Evolutionary conservation across 2,797 vertebrate species (phyloP), one percentile per base, ranked within the genome.

Genomic region (Gymnopithys bicolor): DNA sequence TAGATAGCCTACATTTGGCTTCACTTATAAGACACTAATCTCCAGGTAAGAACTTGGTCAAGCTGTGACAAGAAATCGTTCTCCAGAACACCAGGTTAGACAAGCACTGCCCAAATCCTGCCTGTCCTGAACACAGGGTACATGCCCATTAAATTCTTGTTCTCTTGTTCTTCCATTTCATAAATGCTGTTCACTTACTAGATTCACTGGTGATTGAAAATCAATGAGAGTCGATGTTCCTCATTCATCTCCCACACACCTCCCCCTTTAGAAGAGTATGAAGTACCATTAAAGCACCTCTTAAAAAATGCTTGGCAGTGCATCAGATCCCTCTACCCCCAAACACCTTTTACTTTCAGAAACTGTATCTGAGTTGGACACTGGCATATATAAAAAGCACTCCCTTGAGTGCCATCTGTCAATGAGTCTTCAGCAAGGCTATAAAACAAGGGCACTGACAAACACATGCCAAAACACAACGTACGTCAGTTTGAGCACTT

Each of bases 361-460:
- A 96, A 94, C 83, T 88, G 25, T 75, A 93, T 85, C 33, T 45
- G 95, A 87, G 51, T 94, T 4, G 89, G 95, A 95, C 90, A 75
- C 81, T 60, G 74, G 69, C 78, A 92, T 81, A 96, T 97, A 95
- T 96, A 97, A 97, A 98, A 98, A 97, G 95, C 91, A 67, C 75
- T 88, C 92, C 94, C 87, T 82, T 87, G 84, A 93, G 91, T 89
- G 63, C 63, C 94, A 90, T 64, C 91, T 87, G 62, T 88, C 94
- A 96, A 79, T 89, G 84, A 96, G 94, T 90, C 94, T 89, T 96
- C 92, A 83, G 92, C 91, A 97, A 96, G 96, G 85, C 96, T 91
- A 80, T 52, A 92, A 91, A 93, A 87, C 64, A 92, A 58, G 94
- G 84, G 49, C 95, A 93, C 70, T 90, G 93, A 87, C 90, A 93